Evolutionary conservation across 2,888 invertebrate species (phyloP).

Genomic region (Ceratothoa steindachneri): DNA sequence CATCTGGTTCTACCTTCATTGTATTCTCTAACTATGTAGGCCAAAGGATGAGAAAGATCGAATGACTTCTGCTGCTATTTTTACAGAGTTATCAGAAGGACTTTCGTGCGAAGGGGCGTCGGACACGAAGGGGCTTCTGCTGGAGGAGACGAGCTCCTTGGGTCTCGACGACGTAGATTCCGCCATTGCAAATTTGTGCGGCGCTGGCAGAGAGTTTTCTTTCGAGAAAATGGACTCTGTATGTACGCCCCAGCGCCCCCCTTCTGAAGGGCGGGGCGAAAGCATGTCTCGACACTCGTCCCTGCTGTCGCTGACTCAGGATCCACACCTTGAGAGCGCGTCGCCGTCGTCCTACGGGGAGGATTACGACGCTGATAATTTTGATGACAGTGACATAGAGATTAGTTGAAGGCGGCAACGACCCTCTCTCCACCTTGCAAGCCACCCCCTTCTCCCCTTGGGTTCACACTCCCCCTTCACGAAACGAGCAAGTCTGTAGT

Average conservation of each 20-base stretch:
- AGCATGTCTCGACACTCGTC: not conserved
- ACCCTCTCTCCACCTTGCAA: no score
- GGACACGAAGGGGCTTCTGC: not conserved
- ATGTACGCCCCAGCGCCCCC: not conserved
- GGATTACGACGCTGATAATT: not conserved
- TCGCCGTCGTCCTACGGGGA: not conserved
- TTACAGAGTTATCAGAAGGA: not conserved
- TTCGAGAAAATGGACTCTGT: not conserved
- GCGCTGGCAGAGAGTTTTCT: not conserved
- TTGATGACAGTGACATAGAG: not conserved
- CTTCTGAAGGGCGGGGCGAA: not conserved
- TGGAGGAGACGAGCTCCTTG: not conserved
- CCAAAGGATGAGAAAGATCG: no score
- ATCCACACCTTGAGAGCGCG: not conserved
- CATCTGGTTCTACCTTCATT: no score
- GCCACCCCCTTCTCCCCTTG: no score
- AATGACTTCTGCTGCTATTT: no score
- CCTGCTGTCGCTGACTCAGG: not conserved
- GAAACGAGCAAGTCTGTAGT: no score
- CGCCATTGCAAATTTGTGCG: not conserved
- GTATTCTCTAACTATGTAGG: no score
- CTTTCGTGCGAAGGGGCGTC: not conserved
- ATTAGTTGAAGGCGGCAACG: not conserved
- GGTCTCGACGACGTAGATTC: not conserved
- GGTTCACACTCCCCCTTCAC: no score